Evolutionary conservation across 2,888 invertebrate genomes (phyloP).

Genomic region (Teleiodes luculella): DNA sequence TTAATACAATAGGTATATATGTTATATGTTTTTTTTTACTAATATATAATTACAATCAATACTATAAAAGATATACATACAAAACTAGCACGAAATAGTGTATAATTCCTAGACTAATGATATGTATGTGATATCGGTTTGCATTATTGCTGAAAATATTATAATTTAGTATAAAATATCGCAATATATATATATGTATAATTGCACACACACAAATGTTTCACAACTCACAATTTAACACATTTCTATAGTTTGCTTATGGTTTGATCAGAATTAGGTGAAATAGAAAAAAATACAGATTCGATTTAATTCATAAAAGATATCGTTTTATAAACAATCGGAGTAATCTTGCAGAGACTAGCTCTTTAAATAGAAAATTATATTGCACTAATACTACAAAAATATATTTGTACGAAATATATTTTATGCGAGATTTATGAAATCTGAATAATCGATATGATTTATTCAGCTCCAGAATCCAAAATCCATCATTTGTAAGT

Average conservation of each 20-base stretch:
- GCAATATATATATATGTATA: constrained; percentile 28
- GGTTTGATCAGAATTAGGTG: constrained; percentile 12
- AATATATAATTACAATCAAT: neutral
- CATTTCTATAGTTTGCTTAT: constrained; percentile 22
- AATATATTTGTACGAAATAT: no score
- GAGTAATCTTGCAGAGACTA: no score
- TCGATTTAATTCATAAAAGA: neutral
- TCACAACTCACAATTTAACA: constrained; percentile 34
- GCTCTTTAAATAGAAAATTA: no score
- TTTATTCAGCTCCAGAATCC: no score
- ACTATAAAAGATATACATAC: constrained; percentile 28
- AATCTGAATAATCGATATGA: no score
- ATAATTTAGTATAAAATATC: constrained; percentile 28
- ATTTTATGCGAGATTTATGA: no score
- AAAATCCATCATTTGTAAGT: no score
- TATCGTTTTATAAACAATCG: no score
- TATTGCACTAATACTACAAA: no score
- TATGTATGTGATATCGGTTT: constrained; percentile 72
- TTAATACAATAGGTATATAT: no score
- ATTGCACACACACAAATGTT: constrained; percentile 35
- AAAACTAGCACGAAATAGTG: constrained; percentile 47
- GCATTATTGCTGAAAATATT: constrained; percentile 56
- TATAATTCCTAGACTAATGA: constrained; percentile 62
- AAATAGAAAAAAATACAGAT: constrained; percentile 27
- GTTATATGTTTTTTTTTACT: no score